A percentile compares a stretch with the other conserved stretches of the same genome.
phyloP scores from a whole-genome alignment of 2,113 vertebrate species.

The Poeciliopsis turrubarensis region DNA sequence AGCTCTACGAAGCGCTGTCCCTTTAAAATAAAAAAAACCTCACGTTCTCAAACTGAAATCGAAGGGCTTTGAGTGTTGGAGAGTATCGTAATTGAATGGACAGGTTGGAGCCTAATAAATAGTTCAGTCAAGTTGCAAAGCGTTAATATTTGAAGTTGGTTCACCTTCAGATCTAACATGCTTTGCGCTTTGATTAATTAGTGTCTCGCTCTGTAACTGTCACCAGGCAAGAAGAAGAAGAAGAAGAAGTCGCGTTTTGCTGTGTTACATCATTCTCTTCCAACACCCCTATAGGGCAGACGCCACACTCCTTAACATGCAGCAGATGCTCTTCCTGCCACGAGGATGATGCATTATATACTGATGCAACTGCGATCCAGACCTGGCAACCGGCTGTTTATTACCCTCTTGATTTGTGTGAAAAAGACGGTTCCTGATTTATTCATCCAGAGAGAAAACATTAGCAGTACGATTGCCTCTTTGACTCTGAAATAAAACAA shows the following conservation, averaged over 20 bases:
- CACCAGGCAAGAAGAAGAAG: slow-evolving; percentile 13
- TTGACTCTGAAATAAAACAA: neutral
- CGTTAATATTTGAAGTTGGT: slow-evolving; percentile 23
- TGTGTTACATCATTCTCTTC: slow-evolving; percentile 63
- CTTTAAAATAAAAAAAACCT: too few relatives aligned
- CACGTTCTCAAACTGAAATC: neutral
- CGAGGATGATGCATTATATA: slow-evolving; percentile 56
- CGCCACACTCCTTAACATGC: slow-evolving; percentile 60
- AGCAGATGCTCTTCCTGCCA: slow-evolving; percentile 45
- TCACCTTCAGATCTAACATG: slow-evolving; percentile 14
- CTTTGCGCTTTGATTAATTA: slow-evolving; percentile 53
- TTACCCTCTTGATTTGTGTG: slow-evolving; percentile 20
- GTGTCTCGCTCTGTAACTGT: slow-evolving; percentile 49
- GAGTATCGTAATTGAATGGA: slow-evolving; percentile 2
- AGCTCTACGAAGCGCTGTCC: too few relatives aligned
- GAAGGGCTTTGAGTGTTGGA: neutral
- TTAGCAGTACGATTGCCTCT: neutral
- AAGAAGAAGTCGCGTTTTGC: slow-evolving; percentile 55
- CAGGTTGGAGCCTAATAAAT: slow-evolving; percentile 10
- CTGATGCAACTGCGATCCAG: slow-evolving; percentile 74
- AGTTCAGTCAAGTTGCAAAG: neutral
- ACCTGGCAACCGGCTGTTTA: slow-evolving; percentile 59
- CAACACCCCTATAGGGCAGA: slow-evolving; percentile 10
- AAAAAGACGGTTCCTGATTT: slow-evolving; percentile 20
- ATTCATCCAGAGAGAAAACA: slow-evolving; percentile 2